Percentiles rank a stretch among this genome's conserved stretches.
phyloP scores from a whole-genome alignment of 2,113 vertebrate genomes.

The Rhabdornis inornatus region DNA sequence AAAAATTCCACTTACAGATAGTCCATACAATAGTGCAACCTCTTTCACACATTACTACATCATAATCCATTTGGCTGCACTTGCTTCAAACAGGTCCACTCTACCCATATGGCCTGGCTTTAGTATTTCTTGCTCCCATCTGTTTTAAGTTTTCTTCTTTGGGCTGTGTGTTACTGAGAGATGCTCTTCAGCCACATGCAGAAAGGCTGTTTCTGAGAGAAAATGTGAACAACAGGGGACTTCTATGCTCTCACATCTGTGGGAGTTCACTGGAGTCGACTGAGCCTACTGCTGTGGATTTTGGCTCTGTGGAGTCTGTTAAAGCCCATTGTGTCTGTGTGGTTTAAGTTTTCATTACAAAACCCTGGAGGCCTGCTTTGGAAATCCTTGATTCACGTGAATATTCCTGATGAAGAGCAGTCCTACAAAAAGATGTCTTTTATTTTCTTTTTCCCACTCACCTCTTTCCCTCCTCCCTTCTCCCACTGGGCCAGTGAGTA shows the following conservation, averaged over 20 bases:
- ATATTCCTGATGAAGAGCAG: background rate
- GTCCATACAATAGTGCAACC: constrained; percentile 1
- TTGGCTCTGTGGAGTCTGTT: background rate
- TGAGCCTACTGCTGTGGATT: background rate
- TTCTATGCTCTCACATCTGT: background rate
- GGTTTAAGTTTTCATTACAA: background rate
- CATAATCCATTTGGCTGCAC: constrained; percentile 30
- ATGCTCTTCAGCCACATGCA: background rate
- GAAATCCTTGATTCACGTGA: background rate
- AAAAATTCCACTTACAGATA: constrained; percentile 38
- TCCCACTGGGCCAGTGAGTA: rapidly evolving
- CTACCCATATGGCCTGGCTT: background rate
- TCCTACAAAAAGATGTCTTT: background rate
- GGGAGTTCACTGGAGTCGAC: background rate
- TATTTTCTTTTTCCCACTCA: background rate
- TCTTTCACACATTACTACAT: constrained; percentile 59
- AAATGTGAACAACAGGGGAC: background rate
- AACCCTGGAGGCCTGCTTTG: background rate
- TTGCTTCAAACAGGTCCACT: background rate
- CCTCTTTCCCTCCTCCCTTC: background rate
- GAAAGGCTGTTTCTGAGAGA: background rate
- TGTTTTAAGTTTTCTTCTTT: constrained; percentile 28
- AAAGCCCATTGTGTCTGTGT: background rate
- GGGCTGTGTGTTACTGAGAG: background rate
- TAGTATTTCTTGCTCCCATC: background rate